A percentile compares a stretch with the other conserved stretches of the same genome.
phyloP scores from a whole-genome alignment of 2,113 vertebrate genomes.

The Dendropsophus ebraccatus region DNA sequence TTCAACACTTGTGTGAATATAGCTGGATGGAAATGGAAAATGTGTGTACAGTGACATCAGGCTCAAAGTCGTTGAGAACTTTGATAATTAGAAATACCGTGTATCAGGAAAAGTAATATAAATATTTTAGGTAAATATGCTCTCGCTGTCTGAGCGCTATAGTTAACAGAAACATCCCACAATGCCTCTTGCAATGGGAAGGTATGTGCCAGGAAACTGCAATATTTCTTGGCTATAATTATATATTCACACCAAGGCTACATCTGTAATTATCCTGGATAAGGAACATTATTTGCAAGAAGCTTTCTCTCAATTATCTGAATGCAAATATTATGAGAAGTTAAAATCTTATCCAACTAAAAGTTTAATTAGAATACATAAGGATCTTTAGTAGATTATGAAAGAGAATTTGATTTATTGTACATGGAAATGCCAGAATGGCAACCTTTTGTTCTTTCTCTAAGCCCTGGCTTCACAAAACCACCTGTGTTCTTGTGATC shows the following conservation, averaged over 20 bases:
- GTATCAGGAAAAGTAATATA: not conserved
- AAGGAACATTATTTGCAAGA: conserved; percentile 56
- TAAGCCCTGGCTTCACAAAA: conserved; percentile 23
- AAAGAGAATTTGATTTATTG: conserved; percentile 51
- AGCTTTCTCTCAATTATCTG: conserved; percentile 57
- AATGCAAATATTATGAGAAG: conserved; percentile 59
- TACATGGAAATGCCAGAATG: conserved; percentile 31
- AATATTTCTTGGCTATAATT: conserved; percentile 15
- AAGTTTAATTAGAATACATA: conserved; percentile 59
- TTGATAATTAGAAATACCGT: not conserved
- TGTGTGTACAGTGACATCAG: not conserved
- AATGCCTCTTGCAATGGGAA: not conserved
- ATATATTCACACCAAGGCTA: conserved; percentile 47
- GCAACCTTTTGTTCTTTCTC: conserved; percentile 42
- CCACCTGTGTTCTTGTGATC: not conserved
- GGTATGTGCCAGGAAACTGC: conserved; percentile 5
- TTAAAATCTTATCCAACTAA: conserved; percentile 58
- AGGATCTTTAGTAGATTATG: conserved; percentile 53
- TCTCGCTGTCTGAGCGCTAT: not conserved
- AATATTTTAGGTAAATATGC: not conserved
- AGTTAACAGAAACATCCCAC: not conserved
- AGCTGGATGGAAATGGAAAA: not conserved
- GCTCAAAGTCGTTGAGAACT: not conserved
- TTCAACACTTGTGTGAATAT: too few relatives aligned
- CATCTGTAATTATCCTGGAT: conserved; percentile 53